These are phyloP conservation scores for Iguana delicatissima DNA, from an alignment of 2,797 vertebrate species.

Conservation along the genomic window DNA sequence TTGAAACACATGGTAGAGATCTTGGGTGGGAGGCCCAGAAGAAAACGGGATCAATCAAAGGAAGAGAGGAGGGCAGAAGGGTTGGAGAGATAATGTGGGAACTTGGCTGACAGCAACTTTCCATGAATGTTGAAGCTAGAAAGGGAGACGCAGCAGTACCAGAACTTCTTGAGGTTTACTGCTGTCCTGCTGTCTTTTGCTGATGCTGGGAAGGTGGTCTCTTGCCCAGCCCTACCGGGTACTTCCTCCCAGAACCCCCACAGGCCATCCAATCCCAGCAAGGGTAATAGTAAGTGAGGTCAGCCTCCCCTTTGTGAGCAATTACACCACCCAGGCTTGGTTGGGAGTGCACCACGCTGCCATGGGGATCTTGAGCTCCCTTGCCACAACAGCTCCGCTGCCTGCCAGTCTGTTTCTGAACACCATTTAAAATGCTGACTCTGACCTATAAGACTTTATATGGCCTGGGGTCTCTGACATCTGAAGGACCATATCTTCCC, in stretches of 20 bases:
- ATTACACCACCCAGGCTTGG: background rate
- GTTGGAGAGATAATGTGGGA: background rate
- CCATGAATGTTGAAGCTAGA: background rate
- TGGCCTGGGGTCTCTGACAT: background rate
- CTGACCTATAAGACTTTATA: too few relatives aligned
- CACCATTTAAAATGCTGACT: too few relatives aligned
- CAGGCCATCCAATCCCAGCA: background rate
- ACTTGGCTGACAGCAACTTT: background rate
- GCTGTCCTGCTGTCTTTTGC: too few relatives aligned
- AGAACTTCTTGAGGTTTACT: background rate
- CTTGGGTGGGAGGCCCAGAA: conserved; percentile 55
- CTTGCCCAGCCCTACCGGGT: background rate
- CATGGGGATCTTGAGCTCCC: background rate
- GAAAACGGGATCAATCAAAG: background rate
- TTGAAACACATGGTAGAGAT: conserved; percentile 65
- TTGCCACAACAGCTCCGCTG: too few relatives aligned
- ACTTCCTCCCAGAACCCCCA: background rate
- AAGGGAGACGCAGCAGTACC: background rate
- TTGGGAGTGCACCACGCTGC: background rate
- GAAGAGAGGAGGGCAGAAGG: background rate
- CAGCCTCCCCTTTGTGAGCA: conserved; percentile 39
- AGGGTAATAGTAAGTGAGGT: conserved; percentile 20
- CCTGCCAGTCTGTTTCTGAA: too few relatives aligned
- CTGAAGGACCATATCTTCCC: background rate
- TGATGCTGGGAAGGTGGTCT: background rate